Conservation (phyloP, 2,797 vertebrate species). For the Chromis chromis region DNA sequence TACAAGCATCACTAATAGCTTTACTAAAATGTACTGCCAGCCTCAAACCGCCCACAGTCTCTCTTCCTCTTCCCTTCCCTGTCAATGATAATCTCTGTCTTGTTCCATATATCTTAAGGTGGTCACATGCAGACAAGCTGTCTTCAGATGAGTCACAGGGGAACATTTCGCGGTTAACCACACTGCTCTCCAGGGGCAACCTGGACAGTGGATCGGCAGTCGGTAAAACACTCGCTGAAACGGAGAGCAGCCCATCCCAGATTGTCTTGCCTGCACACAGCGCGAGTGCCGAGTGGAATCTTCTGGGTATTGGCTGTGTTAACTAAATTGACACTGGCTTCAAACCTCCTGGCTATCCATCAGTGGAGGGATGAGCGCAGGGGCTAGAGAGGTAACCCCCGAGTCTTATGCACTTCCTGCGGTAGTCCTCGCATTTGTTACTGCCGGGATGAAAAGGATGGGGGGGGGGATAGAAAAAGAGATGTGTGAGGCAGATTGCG, state of each 20-base stretch:
- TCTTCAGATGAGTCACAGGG: constrained; percentile 70
- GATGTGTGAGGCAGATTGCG: constrained; percentile 38
- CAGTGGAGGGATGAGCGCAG: constrained; percentile 63
- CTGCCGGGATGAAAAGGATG: constrained; percentile 34
- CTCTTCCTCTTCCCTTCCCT: constrained; percentile 35
- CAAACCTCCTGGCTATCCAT: constrained; percentile 78
- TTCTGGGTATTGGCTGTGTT: constrained; percentile 79
- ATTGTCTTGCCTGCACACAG: constrained; percentile 62
- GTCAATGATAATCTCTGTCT: constrained; percentile 69
- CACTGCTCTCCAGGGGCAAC: constrained; percentile 63
- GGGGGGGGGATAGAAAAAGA: constrained; percentile 4
- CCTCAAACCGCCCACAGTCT: constrained; percentile 58
- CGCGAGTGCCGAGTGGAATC: constrained; percentile 71
- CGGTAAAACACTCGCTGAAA: constrained; percentile 68
- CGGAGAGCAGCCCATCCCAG: constrained; percentile 46
- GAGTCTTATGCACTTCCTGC: constrained; percentile 59
- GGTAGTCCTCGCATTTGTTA: constrained; percentile 52
- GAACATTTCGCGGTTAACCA: constrained; percentile 76
- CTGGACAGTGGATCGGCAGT: constrained; percentile 70
- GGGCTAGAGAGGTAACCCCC: constrained; percentile 62
- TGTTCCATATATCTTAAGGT: constrained; percentile 63
- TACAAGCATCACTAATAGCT: constrained; percentile 68
- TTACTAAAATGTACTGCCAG: constrained; percentile 55
- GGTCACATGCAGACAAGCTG: constrained; percentile 75
- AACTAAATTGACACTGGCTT: constrained; percentile 82